Conservation (phyloP, 2,797 vertebrate species). For the Sebastes taczanowskii region DNA sequence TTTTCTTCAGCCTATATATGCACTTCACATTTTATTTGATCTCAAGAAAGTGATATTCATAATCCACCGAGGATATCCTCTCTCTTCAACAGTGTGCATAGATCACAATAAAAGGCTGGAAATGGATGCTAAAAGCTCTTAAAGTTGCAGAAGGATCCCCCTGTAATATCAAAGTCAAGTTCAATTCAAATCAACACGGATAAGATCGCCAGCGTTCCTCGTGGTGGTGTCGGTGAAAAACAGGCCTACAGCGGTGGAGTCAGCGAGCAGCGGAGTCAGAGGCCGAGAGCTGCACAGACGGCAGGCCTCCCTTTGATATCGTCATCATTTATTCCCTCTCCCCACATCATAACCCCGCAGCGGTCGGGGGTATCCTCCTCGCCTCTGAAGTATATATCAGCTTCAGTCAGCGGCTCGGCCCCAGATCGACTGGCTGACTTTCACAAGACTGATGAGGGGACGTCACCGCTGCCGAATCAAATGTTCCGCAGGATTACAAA, state of each 20-base stretch:
- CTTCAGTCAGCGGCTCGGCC: constrained; percentile 18
- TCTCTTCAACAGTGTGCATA: neutral
- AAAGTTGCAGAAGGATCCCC: neutral
- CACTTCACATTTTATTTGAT: neutral
- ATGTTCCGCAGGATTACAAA: constrained; percentile 10
- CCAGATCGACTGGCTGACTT: constrained; percentile 33
- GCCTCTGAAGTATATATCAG: constrained; percentile 54
- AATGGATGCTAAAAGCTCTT: neutral
- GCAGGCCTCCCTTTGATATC: constrained; percentile 55
- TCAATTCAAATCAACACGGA: neutral
- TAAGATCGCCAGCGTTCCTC: neutral
- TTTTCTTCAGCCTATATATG: neutral
- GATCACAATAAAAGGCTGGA: neutral
- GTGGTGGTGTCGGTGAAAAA: neutral
- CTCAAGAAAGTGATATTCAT: neutral
- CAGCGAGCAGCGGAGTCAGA: neutral
- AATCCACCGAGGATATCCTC: neutral
- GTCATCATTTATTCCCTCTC: constrained; percentile 61
- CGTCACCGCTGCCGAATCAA: constrained; percentile 4
- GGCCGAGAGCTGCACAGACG: constrained; percentile 18
- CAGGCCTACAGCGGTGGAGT: neutral
- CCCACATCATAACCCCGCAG: constrained; percentile 49
- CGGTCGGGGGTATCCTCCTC: constrained; percentile 38
- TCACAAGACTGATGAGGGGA: constrained; percentile 29
- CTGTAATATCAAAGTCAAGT: neutral